Conservation (phyloP, 2,113 vertebrate species). For the Natator depressus region DNA sequence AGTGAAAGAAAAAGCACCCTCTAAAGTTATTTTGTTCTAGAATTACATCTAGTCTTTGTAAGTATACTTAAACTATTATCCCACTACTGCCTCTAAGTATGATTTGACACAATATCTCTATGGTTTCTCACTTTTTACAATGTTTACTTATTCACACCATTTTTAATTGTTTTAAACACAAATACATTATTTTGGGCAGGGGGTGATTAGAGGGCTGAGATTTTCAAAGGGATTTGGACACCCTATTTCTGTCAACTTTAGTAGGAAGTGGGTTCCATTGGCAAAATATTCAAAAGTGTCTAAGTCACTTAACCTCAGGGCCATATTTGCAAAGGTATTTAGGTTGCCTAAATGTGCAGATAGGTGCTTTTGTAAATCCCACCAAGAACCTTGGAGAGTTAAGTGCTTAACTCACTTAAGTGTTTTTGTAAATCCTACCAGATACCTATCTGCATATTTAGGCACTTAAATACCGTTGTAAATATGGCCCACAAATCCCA, state of each 20-base stretch:
- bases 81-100: background rate
- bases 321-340: background rate
- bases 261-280: background rate
- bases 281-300: background rate
- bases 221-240: background rate
- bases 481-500: background rate
- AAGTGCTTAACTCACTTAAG: background rate
- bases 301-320: background rate
- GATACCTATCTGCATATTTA: background rate
- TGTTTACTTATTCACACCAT: background rate
- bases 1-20: background rate
- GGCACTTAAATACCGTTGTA: background rate
- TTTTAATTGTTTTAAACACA: background rate
- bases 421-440: background rate
- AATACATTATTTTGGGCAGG: background rate
- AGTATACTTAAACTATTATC: background rate
- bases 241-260: background rate
- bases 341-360: background rate
- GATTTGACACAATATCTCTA: background rate
- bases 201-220: background rate
- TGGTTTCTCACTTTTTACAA: background rate
- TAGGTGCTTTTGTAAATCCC: background rate
- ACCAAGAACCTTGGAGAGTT: background rate
- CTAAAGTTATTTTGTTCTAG: background rate
- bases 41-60: background rate